Evolutionary conservation across 2,797 vertebrate species (phyloP).

Genomic region (Rallus crepitans): DNA sequence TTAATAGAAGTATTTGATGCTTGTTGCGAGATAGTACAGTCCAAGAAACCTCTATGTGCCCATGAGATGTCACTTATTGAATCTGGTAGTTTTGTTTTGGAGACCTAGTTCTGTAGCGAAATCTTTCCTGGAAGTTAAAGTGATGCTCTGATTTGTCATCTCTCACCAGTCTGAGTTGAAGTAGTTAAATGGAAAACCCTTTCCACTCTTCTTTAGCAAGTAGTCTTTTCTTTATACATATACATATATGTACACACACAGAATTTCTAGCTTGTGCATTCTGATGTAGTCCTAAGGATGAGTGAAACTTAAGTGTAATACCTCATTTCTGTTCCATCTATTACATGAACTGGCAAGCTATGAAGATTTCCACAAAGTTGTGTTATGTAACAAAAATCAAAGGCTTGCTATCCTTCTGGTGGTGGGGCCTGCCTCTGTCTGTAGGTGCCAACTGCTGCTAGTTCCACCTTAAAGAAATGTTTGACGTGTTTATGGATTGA

Average conservation of each 20-base stretch:
- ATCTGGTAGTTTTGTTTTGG: background rate
- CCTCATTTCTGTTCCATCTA: background rate
- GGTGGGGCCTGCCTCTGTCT: background rate
- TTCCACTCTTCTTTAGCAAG: background rate
- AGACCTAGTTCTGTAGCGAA: background rate
- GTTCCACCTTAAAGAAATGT: background rate
- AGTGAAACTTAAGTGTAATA: background rate
- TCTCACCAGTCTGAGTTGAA: background rate
- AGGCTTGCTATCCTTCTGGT: background rate
- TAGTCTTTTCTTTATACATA: background rate
- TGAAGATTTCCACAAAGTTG: constrained; percentile 4
- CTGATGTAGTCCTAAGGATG: background rate
- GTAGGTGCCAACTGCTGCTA: background rate
- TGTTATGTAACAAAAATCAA: background rate
- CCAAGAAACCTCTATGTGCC: background rate
- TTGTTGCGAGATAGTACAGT: background rate
- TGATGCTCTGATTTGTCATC: background rate
- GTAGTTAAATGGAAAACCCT: background rate
- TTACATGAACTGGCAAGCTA: background rate
- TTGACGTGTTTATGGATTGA: background rate
- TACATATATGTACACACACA: background rate
- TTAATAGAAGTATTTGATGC: background rate
- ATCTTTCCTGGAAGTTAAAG: background rate
- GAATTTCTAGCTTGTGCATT: background rate
- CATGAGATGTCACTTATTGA: background rate